Conservation (phyloP, 2,797 vertebrate genomes). For the Columba guinea region DNA sequence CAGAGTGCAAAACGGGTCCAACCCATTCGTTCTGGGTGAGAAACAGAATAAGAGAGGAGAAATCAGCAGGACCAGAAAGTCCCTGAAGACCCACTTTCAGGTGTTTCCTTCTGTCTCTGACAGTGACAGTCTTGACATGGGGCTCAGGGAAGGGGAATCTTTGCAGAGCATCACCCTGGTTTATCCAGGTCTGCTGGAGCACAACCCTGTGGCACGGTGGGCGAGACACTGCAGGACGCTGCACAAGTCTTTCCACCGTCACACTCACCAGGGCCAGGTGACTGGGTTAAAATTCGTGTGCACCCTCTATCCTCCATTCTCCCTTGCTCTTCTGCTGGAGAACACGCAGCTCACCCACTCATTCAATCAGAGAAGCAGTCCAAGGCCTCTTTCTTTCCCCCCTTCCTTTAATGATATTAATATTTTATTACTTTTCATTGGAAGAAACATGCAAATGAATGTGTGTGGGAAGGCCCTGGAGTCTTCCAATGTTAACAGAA, state of each 20-base stretch:
- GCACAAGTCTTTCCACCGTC: background rate
- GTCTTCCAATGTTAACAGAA: slow-evolving; percentile 49
- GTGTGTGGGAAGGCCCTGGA: slow-evolving; percentile 21
- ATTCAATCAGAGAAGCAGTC: background rate
- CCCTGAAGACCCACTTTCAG: accelerated
- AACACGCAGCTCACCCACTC: background rate
- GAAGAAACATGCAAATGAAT: slow-evolving; percentile 40
- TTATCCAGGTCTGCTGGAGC: background rate
- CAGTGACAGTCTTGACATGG: accelerated
- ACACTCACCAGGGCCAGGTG: background rate
- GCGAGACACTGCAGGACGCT: background rate
- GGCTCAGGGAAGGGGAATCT: background rate
- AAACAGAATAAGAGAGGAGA: background rate
- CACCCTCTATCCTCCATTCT: background rate
- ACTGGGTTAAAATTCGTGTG: background rate
- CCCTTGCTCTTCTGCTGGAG: background rate
- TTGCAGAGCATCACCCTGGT: accelerated
- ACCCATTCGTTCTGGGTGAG: accelerated
- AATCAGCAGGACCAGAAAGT: background rate
- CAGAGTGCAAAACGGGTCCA: accelerated
- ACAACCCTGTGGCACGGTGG: accelerated
- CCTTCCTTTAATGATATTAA: slow-evolving; percentile 14
- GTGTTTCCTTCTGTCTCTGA: background rate
- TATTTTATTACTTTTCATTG: slow-evolving; percentile 43
- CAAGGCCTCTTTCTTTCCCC: background rate